A percentile compares a stretch with the other conserved stretches of the same genome.
Conservation (phyloP, 2,113 vertebrate species). For the Syngnathus floridae region DNA sequence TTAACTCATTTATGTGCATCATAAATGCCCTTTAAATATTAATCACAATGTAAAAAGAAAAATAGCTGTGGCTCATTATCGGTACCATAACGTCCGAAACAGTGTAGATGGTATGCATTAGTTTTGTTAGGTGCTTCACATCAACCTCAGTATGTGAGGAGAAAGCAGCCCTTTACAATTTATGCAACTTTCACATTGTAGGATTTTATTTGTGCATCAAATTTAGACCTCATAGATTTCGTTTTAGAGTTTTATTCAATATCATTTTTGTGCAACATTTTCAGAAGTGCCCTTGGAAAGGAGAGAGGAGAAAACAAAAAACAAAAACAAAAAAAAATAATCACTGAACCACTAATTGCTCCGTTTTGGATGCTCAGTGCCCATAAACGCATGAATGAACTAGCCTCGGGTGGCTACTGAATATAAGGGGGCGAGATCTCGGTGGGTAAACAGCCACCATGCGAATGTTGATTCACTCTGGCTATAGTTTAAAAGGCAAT, state of each 20-base stretch:
- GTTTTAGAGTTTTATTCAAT: slow-evolving; percentile 46
- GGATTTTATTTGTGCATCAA: background rate
- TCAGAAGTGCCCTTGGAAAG: slow-evolving; percentile 56
- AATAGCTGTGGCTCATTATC: background rate
- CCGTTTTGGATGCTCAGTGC: slow-evolving; percentile 51
- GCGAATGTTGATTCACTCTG: slow-evolving; percentile 37
- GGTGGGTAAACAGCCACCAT: slow-evolving; percentile 32
- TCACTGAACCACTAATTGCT: slow-evolving; percentile 47
- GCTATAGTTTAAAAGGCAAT: slow-evolving; percentile 17
- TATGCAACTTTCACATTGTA: background rate
- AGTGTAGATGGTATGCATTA: background rate
- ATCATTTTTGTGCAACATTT: slow-evolving; percentile 41
- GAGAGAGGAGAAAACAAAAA: too few relatives aligned
- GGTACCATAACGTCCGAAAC: background rate
- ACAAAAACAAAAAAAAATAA: background rate
- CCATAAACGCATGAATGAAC: slow-evolving; percentile 53
- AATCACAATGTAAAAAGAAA: background rate
- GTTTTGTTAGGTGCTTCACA: background rate
- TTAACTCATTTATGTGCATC: background rate
- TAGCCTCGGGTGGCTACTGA: slow-evolving; percentile 44
- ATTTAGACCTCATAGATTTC: background rate
- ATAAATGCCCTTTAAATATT: background rate
- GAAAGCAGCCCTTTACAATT: slow-evolving; percentile 2
- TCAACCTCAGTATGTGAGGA: background rate
- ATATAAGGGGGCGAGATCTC: slow-evolving; percentile 38